A percentile compares a stretch with the other conserved stretches of the same genome.
Conservation (phyloP, 2,797 vertebrate genomes). For the Spinus olivaceus region DNA sequence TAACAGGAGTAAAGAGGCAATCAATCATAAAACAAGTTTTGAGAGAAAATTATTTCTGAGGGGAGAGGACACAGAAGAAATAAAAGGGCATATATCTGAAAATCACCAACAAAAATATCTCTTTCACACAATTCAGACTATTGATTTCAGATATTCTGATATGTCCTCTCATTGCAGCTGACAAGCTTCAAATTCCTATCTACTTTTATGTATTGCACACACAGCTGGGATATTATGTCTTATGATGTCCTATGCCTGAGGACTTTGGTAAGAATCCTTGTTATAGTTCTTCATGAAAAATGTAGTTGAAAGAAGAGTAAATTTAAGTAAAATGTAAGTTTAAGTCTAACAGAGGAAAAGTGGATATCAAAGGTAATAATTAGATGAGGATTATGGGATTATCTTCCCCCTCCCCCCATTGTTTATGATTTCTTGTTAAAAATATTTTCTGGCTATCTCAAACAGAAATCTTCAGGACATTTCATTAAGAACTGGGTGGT, state of each 20-base stretch:
- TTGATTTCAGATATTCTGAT: background rate
- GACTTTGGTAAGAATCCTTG: background rate
- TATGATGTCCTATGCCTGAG: background rate
- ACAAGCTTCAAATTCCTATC: background rate
- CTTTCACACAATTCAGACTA: background rate
- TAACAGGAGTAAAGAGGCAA: background rate
- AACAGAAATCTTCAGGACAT: background rate
- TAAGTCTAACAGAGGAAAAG: background rate
- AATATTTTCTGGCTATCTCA: background rate
- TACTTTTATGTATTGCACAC: background rate
- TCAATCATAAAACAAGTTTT: background rate
- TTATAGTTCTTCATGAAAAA: background rate
- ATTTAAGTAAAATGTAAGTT: background rate
- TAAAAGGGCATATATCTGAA: background rate
- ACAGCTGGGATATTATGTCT: background rate
- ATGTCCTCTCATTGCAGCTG: background rate
- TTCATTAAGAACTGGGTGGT: background rate
- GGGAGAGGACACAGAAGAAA: background rate
- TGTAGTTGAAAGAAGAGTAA: background rate
- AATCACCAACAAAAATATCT: background rate
- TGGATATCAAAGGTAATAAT: background rate
- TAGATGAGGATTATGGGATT: background rate
- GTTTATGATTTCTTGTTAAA: background rate
- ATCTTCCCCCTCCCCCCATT: rapidly evolving
- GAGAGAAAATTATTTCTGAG: background rate